Evolutionary conservation across 2,113 vertebrate genomes (phyloP).

Genomic region (Ondatra zibethicus): DNA sequence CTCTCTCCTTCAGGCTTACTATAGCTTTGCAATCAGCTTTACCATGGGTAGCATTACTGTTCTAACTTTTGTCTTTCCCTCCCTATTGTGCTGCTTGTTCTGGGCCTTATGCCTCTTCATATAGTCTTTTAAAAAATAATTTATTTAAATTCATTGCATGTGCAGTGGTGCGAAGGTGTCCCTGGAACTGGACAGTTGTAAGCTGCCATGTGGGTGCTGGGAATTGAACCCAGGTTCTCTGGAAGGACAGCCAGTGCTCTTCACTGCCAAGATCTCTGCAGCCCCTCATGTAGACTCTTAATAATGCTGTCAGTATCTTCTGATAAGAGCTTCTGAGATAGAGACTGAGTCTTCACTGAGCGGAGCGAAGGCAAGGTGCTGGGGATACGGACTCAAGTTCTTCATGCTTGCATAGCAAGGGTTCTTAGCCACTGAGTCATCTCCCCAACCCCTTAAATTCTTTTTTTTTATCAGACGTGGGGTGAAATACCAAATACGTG

Average conservation of each 20-base stretch:
- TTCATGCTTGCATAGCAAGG: no score
- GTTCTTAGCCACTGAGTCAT: no score
- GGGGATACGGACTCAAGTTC: background rate
- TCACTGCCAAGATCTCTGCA: no score
- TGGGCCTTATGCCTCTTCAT: background rate
- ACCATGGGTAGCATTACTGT: background rate
- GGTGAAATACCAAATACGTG: slow-evolving; percentile 38
- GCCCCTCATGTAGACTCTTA: no score
- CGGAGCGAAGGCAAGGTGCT: background rate
- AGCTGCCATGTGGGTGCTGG: no score
- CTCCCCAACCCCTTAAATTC: background rate
- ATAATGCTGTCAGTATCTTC: no score
- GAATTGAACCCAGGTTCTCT: no score
- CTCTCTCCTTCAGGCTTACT: background rate
- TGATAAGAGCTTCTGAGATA: background rate
- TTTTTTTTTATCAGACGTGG: background rate
- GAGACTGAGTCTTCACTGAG: background rate
- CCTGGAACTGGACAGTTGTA: no score
- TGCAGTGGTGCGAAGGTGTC: no score
- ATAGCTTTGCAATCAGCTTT: background rate
- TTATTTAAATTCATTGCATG: no score
- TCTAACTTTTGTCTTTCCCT: background rate
- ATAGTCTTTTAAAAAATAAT: background rate
- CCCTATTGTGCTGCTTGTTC: background rate
- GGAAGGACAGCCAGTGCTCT: no score